These are phyloP conservation scores for Phoxinus phoxinus DNA, from an alignment of 2,113 vertebrate species.

Conservation along the genomic window DNA sequence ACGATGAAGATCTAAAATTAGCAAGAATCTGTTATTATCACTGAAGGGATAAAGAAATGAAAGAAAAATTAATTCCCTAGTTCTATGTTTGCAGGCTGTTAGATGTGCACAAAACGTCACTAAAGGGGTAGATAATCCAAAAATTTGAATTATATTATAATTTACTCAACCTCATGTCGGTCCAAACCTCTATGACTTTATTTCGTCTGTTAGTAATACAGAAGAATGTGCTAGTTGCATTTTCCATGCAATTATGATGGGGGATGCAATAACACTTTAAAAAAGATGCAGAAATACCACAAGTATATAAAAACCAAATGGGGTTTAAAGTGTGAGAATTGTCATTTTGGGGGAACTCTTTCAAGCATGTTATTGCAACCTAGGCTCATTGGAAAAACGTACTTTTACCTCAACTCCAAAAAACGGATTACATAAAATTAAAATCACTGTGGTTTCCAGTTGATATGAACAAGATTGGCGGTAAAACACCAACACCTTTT, in stretches of 20 bases:
- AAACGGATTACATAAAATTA: too few relatives aligned
- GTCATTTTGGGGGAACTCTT: background rate
- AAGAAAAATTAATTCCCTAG: background rate
- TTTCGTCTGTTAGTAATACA: too few relatives aligned
- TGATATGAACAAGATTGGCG: too few relatives aligned
- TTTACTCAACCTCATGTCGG: background rate
- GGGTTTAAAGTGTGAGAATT: background rate
- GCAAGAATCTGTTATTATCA: slow-evolving; percentile 15
- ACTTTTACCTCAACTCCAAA: too few relatives aligned
- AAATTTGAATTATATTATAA: background rate
- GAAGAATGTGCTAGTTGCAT: too few relatives aligned
- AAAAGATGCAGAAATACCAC: background rate
- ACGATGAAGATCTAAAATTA: slow-evolving; percentile 21
- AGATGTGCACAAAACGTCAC: background rate
- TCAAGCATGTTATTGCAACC: background rate
- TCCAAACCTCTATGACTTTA: background rate
- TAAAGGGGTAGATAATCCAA: background rate
- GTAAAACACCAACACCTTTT: too few relatives aligned
- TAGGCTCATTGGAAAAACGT: too few relatives aligned
- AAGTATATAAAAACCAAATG: background rate
- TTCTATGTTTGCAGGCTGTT: slow-evolving; percentile 2
- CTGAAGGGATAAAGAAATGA: background rate
- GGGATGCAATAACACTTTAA: background rate
- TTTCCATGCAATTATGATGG: too few relatives aligned
- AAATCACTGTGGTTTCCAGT: too few relatives aligned